Conservation (phyloP, 2,888 invertebrate species). For the Euclidia mi region DNA sequence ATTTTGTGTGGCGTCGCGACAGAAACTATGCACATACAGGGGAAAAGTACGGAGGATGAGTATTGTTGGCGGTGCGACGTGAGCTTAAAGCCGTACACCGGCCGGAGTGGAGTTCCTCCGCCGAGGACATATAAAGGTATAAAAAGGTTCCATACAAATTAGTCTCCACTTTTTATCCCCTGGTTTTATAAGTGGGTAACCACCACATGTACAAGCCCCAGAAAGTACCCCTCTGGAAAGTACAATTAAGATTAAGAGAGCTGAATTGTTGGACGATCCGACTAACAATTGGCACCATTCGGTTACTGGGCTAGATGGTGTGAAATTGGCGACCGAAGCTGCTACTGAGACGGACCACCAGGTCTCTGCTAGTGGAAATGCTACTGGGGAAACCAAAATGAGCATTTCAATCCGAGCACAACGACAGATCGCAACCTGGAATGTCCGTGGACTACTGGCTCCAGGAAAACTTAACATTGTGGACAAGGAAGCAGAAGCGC, state of each 20-base stretch:
- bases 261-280: not conserved
- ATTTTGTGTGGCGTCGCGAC: too few species aligned
- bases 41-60: too few species aligned
- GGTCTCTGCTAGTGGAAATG: not conserved
- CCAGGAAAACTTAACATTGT: not conserved
- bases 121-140: too few species aligned
- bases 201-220: not conserved
- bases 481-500: not conserved
- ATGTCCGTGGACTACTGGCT: not conserved
- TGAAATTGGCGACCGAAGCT: too few species aligned
- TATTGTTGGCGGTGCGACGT: too few species aligned
- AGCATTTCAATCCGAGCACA: not conserved
- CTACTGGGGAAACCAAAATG: constrained; percentile 1
- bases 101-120: too few species aligned
- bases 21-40: too few species aligned
- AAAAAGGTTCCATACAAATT: too few species aligned
- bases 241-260: not conserved
- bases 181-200: constrained; percentile 2
- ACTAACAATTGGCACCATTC: not conserved
- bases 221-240: not conserved
- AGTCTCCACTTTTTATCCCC: too few species aligned
- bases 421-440: not conserved
- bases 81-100: too few species aligned
- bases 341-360: too few species aligned
- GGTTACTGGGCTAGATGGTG: too few species aligned